These are phyloP conservation scores for Gastracanthus pulcherrimus DNA, from an alignment of 2,888 invertebrate genomes.

Conservation along the genomic window DNA sequence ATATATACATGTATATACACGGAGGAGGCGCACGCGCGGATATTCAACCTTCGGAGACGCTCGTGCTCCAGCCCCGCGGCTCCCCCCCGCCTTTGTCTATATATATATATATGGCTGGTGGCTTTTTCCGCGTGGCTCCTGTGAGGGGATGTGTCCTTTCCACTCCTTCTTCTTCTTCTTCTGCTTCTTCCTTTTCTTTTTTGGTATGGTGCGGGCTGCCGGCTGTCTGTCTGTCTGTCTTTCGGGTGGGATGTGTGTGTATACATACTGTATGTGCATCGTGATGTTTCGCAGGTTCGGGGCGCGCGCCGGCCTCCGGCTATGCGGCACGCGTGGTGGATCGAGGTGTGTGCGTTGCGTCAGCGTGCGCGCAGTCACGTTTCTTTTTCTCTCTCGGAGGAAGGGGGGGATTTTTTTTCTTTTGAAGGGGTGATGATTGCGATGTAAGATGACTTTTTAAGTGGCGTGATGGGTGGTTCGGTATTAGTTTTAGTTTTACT, in stretches of 20 bases:
- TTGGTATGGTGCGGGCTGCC: not conserved
- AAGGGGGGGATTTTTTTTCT: no score
- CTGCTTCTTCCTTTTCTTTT: not conserved
- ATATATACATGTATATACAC: not conserved
- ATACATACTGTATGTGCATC: not conserved
- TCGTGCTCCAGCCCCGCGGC: not conserved
- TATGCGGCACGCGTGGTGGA: not conserved
- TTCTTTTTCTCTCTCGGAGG: not conserved
- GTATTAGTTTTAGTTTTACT: no score
- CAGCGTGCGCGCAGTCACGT: not conserved
- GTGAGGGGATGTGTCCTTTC: no score
- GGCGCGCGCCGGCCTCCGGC: not conserved
- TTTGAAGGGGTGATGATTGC: no score
- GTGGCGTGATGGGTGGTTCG: no score
- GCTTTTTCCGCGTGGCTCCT: no score
- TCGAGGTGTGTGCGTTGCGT: no score
- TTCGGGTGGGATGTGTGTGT: not conserved
- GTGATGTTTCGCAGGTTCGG: not conserved
- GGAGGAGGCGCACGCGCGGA: not conserved
- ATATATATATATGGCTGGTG: no score
- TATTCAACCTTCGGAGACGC: not conserved
- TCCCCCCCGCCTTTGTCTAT: no score
- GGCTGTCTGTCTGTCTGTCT: not conserved
- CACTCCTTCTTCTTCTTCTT: no score
- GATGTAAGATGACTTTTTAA: no score